A percentile compares a stretch with the other conserved stretches of the same genome.
Conservation (phyloP, 2,888 invertebrate genomes). For the Mamestra brassicae region DNA sequence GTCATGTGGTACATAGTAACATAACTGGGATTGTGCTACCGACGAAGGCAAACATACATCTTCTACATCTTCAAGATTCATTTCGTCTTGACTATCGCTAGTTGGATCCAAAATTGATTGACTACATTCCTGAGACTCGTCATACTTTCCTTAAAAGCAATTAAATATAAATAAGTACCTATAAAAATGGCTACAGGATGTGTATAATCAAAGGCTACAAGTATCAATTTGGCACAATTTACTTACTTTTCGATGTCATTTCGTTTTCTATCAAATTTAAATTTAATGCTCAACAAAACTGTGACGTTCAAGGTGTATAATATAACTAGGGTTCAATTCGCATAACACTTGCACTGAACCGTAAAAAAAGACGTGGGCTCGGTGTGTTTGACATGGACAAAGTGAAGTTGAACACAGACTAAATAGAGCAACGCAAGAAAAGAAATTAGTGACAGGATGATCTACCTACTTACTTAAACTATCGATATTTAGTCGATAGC, state of each 20-base stretch:
- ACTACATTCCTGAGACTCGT: constrained; percentile 42
- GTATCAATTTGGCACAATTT: constrained; percentile 42
- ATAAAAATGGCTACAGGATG: constrained; percentile 40
- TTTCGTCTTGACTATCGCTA: constrained; percentile 42
- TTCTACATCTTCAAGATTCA: constrained; percentile 43
- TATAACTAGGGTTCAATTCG: constrained; percentile 41
- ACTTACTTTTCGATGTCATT: constrained; percentile 43
- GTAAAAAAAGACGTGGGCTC: constrained; percentile 36
- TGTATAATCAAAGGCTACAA: constrained; percentile 41
- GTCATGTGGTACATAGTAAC: constrained; percentile 43
- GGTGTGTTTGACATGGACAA: constrained; percentile 40
- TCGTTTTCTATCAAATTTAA: constrained; percentile 42
- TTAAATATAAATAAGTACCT: constrained; percentile 36
- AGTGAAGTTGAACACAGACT: constrained; percentile 38
- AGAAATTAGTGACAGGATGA: constrained; percentile 39
- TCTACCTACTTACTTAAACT: constrained; percentile 43
- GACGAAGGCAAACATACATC: constrained; percentile 43
- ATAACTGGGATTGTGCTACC: constrained; percentile 37
- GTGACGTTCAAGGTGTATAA: constrained; percentile 41
- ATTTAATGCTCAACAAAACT: constrained; percentile 40
- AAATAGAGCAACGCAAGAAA: constrained; percentile 43
- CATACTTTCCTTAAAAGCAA: constrained; percentile 43
- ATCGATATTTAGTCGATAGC: constrained; percentile 45
- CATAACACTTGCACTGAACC: constrained; percentile 41
- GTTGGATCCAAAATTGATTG: constrained; percentile 41